Base-by-base conservation (phyloP, 2,888 invertebrate species). In the Hemicrepidius hirtus region DNA sequence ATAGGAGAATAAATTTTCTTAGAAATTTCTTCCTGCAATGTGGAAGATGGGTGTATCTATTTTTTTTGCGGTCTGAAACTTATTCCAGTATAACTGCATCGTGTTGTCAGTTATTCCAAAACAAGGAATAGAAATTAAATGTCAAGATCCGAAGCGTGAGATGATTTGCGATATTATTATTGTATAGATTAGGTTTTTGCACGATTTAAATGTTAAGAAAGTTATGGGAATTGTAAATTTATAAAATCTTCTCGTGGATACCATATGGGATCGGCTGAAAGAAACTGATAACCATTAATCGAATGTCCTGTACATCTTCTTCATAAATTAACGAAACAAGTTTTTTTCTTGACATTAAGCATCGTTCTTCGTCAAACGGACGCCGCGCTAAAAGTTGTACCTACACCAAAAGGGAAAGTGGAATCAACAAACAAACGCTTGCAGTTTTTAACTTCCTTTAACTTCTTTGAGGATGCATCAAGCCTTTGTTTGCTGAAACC, bases 121-220 rank as follows among this genome's bases (percentile, higher is more conserved):
- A 40, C n/a, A 53, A 7, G 53, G 53, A 53, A 65, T 37, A 46
- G 35, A 35, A 66, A 66, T 44, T 28, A 66, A 66, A 59, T 59
- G 68, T 60, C 68, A 66, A 32, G 55, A 41, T 24, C 41, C 55
- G 12, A 55, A 55, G 66, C 68, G 68, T 60, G 60, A 68, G 68
- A 68, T 59, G 59, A 55, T 66, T 55, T 55, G 55, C 53, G 41
- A 55, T 66, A 66, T 28, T 40, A 66, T 28, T 40, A 60, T 68
- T 32, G 46, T 35, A 60, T 24, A 35, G 37, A 46, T 60, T 60
- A 46, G 20, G 35, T 50, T 67, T 59, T 60, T 60, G 67, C 57
- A 68, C 44, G 57, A 68, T 46, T 24, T 68, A 68, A 59, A 68
- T 68, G 60, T 24, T 68, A 68, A 68, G 68, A 68, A 60, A 68